phyloP scores from a whole-genome alignment of 1,140 invertebrate genomes.

The Nasonia longicornis region DNA sequence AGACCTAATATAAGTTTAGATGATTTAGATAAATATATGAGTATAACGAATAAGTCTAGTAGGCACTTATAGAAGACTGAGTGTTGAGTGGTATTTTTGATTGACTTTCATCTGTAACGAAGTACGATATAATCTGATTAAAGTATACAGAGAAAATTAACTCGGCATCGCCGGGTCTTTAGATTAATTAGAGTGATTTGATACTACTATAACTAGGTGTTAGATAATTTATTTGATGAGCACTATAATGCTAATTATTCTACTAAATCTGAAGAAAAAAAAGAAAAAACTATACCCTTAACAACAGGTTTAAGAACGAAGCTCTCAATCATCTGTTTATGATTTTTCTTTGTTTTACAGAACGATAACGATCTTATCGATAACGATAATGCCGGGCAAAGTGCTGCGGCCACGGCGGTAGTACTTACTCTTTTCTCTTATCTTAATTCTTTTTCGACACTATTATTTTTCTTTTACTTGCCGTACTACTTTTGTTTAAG shows the following conservation, averaged over 20 bases:
- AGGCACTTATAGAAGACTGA: constrained; percentile 40
- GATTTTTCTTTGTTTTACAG: constrained; percentile 68
- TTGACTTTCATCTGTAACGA: constrained; percentile 39
- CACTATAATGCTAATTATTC: constrained; percentile 11
- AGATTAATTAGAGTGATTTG: constrained; percentile 14
- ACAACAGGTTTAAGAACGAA: constrained; percentile 47
- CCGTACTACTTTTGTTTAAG: constrained; percentile 10
- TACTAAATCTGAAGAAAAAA: constrained; percentile 27
- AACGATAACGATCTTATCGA: constrained; percentile 70
- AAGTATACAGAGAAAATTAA: constrained; percentile 33
- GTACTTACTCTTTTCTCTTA: constrained; percentile 67
- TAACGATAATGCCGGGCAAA: constrained; percentile 70
- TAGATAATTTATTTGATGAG: constrained; percentile 19
- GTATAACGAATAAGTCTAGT: constrained; percentile 34
- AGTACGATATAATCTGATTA: constrained; percentile 12
- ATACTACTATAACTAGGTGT: constrained; percentile 12
- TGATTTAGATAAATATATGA: constrained; percentile 6
- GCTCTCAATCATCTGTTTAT: constrained; percentile 66
- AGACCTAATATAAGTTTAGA: background rate
- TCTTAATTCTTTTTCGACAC: constrained; percentile 56
- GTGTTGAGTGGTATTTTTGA: constrained; percentile 39
- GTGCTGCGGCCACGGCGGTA: constrained; percentile 70
- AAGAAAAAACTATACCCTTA: constrained; percentile 24
- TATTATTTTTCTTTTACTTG: constrained; percentile 45
- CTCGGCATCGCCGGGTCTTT: constrained; percentile 41